Percentiles rank a stretch among this genome's conserved stretches.
Conservation (phyloP, 2,888 invertebrate genomes). For the Glyphotaelius pellucidus region DNA sequence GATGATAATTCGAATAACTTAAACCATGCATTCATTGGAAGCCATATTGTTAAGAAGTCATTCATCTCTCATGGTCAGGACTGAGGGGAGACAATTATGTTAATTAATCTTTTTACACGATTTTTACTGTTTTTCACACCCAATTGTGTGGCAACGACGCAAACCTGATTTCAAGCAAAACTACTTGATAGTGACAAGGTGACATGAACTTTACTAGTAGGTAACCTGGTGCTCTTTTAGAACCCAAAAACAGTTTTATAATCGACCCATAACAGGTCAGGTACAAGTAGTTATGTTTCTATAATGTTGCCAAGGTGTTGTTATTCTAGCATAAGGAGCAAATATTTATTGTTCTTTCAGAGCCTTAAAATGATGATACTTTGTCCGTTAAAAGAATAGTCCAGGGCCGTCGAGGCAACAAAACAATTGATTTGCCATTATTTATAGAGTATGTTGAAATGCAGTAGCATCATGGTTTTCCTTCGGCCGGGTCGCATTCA, state of each 20-base stretch:
- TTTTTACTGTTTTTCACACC: neutral
- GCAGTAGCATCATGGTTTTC: neutral
- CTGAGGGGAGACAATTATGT: neutral
- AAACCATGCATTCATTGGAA: neutral
- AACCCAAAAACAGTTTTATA: neutral
- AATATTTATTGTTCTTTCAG: neutral
- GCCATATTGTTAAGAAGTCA: neutral
- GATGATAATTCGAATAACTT: neutral
- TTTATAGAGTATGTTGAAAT: conserved; percentile 19
- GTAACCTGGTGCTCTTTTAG: neutral
- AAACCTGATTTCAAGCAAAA: neutral
- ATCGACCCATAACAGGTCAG: neutral
- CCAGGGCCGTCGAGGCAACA: neutral
- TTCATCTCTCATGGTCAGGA: neutral
- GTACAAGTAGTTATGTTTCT: neutral
- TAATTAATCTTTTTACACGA: neutral
- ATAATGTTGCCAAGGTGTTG: neutral
- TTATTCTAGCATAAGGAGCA: neutral
- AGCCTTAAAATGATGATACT: neutral
- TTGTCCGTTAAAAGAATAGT: conserved; percentile 11
- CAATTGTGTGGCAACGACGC: neutral
- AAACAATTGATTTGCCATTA: conserved; percentile 7
- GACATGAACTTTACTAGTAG: neutral
- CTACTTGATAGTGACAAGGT: neutral
- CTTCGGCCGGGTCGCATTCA: conserved; percentile 28